Evolutionary conservation across 1,140 invertebrate genomes (phyloP), one percentile per base, ranked within the genome.

Genomic region (Drosophila rhopaloa): DNA sequence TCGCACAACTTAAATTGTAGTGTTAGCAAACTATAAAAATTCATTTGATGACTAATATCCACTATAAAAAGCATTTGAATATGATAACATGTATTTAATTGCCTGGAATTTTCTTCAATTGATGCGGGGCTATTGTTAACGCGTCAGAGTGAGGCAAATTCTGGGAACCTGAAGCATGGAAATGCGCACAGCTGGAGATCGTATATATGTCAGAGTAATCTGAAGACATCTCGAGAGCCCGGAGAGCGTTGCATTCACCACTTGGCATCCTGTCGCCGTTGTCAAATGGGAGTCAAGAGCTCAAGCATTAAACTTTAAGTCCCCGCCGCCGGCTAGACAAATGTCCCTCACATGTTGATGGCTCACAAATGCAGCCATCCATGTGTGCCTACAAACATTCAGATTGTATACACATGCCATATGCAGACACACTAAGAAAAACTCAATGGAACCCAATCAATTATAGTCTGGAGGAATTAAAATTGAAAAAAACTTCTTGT

Each of bases 281-380:
- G 5, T 37, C 67, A 57, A 58, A 71, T 71, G 67, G 51, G 53
- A 71, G 51, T 58, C 67, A 71, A 71, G 67, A 71, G 66, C 66
- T 70, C 43, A 70, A 71, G 27, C 53, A 70, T 71, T 57, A 38
- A 71, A 54, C 24, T 68, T 48, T 35, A 35, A 62, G 19, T 14
- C 46, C 37, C 37, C 24, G 50, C 41, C 14, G 50, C 16, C 19
- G 46, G 44, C 14, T 27, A 59, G 38, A 72, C 70, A 72, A 71
- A 72, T 51, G 65, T 71, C 46, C 37, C 65, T 59, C 68, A 71
- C 66, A 72, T 58, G 51, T 59, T 41, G 63, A 70, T 57, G 54
- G 16, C 62, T 47, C 29, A 35, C 43, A 65, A 65, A 65, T 62
- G 43, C 32, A 50, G 14, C 48, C 60, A 41, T 37, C 27, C 41